Evolutionary conservation across 1,140 invertebrate species (phyloP), one percentile per base, ranked within the genome.

Genomic region (Kradibia gibbosae): DNA sequence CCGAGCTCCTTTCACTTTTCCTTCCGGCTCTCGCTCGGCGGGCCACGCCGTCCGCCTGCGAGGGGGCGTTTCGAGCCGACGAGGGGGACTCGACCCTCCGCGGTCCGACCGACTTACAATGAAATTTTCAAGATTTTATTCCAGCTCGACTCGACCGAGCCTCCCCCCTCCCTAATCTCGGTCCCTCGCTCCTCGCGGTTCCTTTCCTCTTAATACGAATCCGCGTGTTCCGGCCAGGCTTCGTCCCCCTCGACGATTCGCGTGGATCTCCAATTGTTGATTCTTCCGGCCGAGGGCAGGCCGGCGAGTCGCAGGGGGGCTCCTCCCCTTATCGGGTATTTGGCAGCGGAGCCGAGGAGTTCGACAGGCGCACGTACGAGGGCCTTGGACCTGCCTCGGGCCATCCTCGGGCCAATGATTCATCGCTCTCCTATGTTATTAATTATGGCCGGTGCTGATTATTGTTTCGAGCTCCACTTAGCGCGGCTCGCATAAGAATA

Each of bases 401-500:
- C 1, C 42, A 28, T 45, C n/a, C 2, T n/a, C n/a, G n/a, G n/a
- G n/a, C n/a, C n/a, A n/a, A n/a, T n/a, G n/a, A 11, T 22, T 20
- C 15, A 13, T 70, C 65, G 42, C 34, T 72, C n/a, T 4, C n/a
- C 60, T 3, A 13, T 39, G 17, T 62, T 78, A 70, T 70, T 55
- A 70, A n/a, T 39, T 11, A 70, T 31, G n/a, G 7, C 11, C 15
- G 20, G n/a, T 8, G 22, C 13, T 72, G 42, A 73, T 74, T 50
- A 39, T 74, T 34, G 28, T n/a, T 74, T 53, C 13, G 5, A 3
- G 50, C 48, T 73, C 22, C 39, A 36, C 28, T 73, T 62, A 83
- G 82, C 82, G 78, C 80, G 71, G 57, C 20, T 28, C 39, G 80
- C 80, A 75, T 67, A 76, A n/a, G 39, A 65, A 20, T 62, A 65